Evolutionary conservation across 2,113 vertebrate genomes (phyloP), one percentile per base, ranked within the genome.

Genomic region (Guaruba guarouba): DNA sequence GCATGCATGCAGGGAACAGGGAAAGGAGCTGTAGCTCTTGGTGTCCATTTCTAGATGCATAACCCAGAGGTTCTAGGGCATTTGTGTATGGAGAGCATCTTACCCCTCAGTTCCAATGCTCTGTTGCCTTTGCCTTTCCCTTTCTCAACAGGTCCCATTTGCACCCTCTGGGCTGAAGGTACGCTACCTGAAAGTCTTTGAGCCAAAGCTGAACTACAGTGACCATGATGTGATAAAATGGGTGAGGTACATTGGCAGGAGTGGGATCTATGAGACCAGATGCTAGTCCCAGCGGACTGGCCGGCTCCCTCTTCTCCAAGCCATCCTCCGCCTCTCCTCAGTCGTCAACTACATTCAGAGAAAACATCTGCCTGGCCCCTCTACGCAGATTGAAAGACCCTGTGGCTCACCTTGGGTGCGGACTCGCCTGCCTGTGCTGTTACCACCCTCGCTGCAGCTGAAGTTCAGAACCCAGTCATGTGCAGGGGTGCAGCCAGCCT

Each of bases 141-240:
- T 93, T 88, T 67, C 74, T 69, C 59, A 20, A 66, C 87, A 99
- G 99, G 99, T 99, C 92, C 99, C 99, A 1, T 99, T 99, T 6
- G 99, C 99, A 3, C 99, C 99, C 29, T 99, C 99, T 27, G 99
- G 99, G 77, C 98, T 99, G 93, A 99, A 99, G 98, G 99, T 99
- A 97, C 99, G 99, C 92, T 99, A 99, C 98, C 98, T 99, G 98
- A 99, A 99, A 98, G 99, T 99, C 93, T 99, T 99, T 86, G 99
- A 99, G 98, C 99, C 99, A 95, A 99, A 99, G 98, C 99, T 99
- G 98, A 99, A 99, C 98, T 99, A 99, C 99, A 99, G 99, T 98
- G 99, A 99, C 98, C 99, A 99, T 0, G 99, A 99, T 35, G 99
- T 99, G 97, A 99, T 99, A 95, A 99, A 99, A 99, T 99, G 99